A percentile compares a stretch with the other conserved stretches of the same genome.
Conservation (phyloP, 2,797 vertebrate genomes). For the Etheostoma perlongum region DNA sequence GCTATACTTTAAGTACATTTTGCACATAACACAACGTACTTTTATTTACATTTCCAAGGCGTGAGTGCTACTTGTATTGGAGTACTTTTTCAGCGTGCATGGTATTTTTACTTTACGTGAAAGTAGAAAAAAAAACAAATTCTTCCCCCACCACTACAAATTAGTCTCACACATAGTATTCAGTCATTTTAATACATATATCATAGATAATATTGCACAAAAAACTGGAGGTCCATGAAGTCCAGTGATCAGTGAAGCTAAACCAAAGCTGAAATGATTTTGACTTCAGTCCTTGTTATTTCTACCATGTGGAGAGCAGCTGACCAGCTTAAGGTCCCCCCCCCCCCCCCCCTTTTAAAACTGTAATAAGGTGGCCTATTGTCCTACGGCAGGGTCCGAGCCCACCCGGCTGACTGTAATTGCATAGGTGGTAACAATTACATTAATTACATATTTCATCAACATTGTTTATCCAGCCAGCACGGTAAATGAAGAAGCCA, state of each 20-base stretch:
- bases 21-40: background rate
- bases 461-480: slow-evolving; percentile 85
- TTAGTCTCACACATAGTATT: background rate
- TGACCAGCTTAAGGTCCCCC: slow-evolving; percentile 90
- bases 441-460: slow-evolving; percentile 89
- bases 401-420: slow-evolving; percentile 83
- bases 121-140: background rate
- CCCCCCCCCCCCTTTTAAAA: slow-evolving; percentile 78
- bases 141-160: background rate
- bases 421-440: slow-evolving; percentile 89
- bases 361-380: slow-evolving; percentile 85
- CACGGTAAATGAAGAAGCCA: slow-evolving; percentile 76
- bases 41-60: background rate
- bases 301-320: slow-evolving; percentile 97
- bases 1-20: background rate
- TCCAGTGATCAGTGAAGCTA: slow-evolving; percentile 82
- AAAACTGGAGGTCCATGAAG: slow-evolving; percentile 42
- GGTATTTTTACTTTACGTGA: background rate
- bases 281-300: slow-evolving; percentile 90
- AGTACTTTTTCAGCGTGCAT: background rate
- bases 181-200: background rate
- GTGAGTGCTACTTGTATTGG: background rate
- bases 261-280: slow-evolving; percentile 92
- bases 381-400: slow-evolving; percentile 74
- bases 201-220: background rate